Percentiles rank a stretch among this genome's conserved stretches.
These are phyloP conservation scores for Porites cylindrica DNA, from an alignment of 92 coral and sea anemone species.

Conservation along the genomic window DNA sequence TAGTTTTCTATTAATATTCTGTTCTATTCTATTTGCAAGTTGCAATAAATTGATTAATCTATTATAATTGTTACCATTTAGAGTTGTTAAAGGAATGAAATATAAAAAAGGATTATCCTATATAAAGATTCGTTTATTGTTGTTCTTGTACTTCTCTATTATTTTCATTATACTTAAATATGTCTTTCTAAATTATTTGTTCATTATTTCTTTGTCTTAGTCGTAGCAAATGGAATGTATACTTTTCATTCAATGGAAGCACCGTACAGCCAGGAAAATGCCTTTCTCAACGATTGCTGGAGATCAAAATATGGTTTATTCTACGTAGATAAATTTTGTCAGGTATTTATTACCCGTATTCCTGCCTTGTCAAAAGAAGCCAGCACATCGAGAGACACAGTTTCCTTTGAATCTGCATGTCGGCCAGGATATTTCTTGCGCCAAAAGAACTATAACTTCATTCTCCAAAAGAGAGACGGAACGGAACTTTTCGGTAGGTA, in stretches of 20 bases:
- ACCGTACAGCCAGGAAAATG: slow-evolving; percentile 60
- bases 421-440: slow-evolving; percentile 79
- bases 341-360: slow-evolving; percentile 50
- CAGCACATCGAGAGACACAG: background rate
- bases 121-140: no score
- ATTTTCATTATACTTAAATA: no score
- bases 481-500: slow-evolving; percentile 56
- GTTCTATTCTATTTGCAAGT: no score
- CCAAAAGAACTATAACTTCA: slow-evolving; percentile 76
- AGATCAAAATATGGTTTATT: slow-evolving; percentile 52
- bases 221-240: slow-evolving; percentile 74
- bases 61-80: no score
- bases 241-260: slow-evolving; percentile 59
- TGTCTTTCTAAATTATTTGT: no score
- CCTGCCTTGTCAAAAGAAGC: slow-evolving; percentile 35
- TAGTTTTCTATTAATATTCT: no score
- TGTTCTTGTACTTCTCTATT: no score
- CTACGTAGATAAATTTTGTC: slow-evolving; percentile 29
- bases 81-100: no score
- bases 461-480: slow-evolving; percentile 44
- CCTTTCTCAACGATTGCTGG: slow-evolving; percentile 54
- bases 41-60: no score
- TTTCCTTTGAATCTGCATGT: slow-evolving; percentile 85
- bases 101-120: no score
- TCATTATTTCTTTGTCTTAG: slow-evolving; percentile 13